A percentile compares a stretch with the other conserved stretches of the same genome.
Conservation (phyloP, 2,797 vertebrate species). For the Garrulus glandarius region DNA sequence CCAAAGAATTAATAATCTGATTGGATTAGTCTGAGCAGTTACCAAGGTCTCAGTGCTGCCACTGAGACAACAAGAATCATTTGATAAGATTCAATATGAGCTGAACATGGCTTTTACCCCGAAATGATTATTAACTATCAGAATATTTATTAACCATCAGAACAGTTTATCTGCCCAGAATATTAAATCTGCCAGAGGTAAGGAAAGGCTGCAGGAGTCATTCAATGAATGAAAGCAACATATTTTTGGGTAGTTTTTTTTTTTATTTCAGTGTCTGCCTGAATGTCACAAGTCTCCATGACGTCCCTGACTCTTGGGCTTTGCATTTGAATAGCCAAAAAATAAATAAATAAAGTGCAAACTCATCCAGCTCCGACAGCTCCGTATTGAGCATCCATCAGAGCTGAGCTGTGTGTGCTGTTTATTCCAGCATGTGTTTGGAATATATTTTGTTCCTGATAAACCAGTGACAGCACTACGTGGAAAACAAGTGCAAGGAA, state of each 20-base stretch:
- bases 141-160: neutral
- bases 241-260: neutral
- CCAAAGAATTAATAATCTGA: neutral
- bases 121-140: neutral
- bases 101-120: neutral
- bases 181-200: neutral
- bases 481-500: neutral
- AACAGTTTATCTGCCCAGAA: neutral
- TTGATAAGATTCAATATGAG: neutral
- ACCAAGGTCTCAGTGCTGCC: neutral
- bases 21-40: neutral
- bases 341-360: neutral
- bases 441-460: conserved; percentile 30
- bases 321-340: neutral
- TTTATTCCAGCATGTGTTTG: conserved; percentile 13
- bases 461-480: neutral
- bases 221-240: neutral
- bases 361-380: neutral
- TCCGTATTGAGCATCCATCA: conserved; percentile 29
- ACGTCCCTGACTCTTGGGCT: neutral
- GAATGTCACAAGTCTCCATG: neutral
- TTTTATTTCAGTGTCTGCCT: neutral
- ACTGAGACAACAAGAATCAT: neutral
- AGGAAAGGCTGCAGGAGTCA: neutral
- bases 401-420: neutral